Evolutionary conservation across 2,888 invertebrate genomes (phyloP).

Genomic region (Amblyjoppa proteus): DNA sequence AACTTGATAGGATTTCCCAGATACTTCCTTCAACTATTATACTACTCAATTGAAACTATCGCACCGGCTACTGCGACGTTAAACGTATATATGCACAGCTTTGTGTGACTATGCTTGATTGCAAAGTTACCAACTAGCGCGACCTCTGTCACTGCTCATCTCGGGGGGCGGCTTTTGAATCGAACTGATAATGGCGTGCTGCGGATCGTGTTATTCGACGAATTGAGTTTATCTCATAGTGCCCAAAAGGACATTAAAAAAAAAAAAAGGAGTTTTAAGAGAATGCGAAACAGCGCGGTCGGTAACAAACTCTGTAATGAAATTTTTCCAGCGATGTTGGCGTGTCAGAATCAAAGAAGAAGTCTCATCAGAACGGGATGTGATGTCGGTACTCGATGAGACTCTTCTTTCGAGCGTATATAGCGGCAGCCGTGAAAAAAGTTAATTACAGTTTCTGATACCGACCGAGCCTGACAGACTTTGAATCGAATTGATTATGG

Average conservation of each 20-base stretch:
- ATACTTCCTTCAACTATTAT: conserved; percentile 62
- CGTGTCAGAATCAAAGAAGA: no score
- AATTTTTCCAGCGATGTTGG: not conserved
- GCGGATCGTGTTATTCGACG: not conserved
- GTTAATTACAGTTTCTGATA: no score
- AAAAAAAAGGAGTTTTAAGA: no score
- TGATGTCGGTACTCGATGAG: no score
- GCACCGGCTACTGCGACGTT: conserved; percentile 18
- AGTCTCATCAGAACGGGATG: no score
- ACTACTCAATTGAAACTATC: conserved; percentile 63
- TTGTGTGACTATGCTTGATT: conserved; percentile 47
- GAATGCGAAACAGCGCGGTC: no score
- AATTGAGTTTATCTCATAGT: not conserved
- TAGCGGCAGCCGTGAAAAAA: no score
- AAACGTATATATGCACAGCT: not conserved
- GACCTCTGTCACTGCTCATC: conserved; percentile 18
- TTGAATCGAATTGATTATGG: no score
- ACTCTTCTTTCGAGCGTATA: no score
- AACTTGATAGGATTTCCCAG: conserved; percentile 61
- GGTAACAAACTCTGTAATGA: no score
- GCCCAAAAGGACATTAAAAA: no score
- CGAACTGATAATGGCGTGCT: not conserved
- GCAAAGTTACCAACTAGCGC: conserved; percentile 40
- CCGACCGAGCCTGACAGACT: no score
- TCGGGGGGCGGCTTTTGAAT: not conserved